Conservation (phyloP, 2,888 invertebrate genomes). For the Teleogryllus oceanicus region DNA sequence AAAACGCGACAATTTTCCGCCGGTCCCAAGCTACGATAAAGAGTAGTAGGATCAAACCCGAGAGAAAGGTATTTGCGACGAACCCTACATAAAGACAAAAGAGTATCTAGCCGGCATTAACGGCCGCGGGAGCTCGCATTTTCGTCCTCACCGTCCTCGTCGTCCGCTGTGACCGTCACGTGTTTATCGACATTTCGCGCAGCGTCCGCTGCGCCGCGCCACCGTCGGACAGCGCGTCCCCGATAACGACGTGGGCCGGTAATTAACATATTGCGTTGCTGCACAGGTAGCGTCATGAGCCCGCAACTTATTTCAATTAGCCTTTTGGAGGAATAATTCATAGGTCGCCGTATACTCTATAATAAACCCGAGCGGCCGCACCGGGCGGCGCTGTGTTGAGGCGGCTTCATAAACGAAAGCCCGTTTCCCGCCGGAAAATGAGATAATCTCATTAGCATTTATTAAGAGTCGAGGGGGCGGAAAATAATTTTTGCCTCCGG, state of each 20-base stretch:
- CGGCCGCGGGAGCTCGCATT: neutral
- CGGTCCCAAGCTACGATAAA: too few relatives aligned
- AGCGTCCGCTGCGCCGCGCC: neutral
- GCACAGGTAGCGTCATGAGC: neutral
- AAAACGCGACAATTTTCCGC: too few relatives aligned
- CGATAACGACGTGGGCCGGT: neutral
- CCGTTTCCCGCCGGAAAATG: neutral
- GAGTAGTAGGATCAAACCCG: too few relatives aligned
- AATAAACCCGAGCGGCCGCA: neutral
- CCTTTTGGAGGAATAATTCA: neutral
- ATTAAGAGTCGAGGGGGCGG: neutral
- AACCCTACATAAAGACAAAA: too few relatives aligned
- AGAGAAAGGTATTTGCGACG: too few relatives aligned
- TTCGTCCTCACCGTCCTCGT: neutral
- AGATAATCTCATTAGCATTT: neutral
- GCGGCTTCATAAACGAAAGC: neutral
- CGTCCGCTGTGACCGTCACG: neutral
- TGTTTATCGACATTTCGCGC: neutral
- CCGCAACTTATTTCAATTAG: neutral
- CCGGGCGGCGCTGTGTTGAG: neutral
- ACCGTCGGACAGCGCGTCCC: neutral
- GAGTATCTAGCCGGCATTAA: too few relatives aligned
- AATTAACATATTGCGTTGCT: slow-evolving; percentile 5
- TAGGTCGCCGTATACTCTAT: neutral
- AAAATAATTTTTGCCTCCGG: slow-evolving; percentile 3